A percentile compares a stretch with the other conserved stretches of the same genome.
These are phyloP conservation scores for Coremacera marginata DNA, from an alignment of 2,888 invertebrate species.

Conservation along the genomic window DNA sequence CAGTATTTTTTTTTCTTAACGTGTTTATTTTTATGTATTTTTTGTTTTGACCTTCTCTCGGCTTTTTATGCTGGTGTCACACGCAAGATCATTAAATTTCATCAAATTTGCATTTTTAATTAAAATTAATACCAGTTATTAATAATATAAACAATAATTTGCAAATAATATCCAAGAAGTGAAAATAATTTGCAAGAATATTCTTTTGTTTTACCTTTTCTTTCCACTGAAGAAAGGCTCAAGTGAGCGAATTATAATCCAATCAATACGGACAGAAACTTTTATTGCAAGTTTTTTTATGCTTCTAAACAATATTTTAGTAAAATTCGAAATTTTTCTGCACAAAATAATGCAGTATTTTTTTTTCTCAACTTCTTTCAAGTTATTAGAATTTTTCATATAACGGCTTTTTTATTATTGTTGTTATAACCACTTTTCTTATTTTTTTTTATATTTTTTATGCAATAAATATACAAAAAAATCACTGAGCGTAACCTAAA, in stretches of 20 bases:
- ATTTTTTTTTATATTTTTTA: conserved; percentile 19
- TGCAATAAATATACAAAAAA: neutral
- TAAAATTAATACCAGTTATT: neutral
- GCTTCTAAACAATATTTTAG: neutral
- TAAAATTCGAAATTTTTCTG: neutral
- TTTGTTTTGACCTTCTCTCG: neutral
- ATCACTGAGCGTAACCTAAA: neutral
- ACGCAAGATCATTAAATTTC: neutral
- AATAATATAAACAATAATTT: neutral
- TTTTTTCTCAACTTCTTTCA: neutral
- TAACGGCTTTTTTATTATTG: conserved; percentile 33
- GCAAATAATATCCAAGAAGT: neutral
- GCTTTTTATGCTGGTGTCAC: neutral
- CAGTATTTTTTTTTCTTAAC: conserved; percentile 1
- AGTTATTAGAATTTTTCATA: conserved; percentile 22
- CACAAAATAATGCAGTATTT: neutral
- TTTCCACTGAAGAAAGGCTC: neutral
- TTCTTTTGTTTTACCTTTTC: neutral
- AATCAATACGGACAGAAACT: neutral
- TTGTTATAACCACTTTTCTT: conserved; percentile 7
- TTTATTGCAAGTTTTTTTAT: neutral
- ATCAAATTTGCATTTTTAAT: conserved; percentile 23
- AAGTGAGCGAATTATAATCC: neutral
- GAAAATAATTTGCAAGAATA: neutral
- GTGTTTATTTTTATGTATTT: neutral